Evolutionary conservation across 2,888 invertebrate genomes (phyloP).

Genomic region (Epistrophella euchroma): DNA sequence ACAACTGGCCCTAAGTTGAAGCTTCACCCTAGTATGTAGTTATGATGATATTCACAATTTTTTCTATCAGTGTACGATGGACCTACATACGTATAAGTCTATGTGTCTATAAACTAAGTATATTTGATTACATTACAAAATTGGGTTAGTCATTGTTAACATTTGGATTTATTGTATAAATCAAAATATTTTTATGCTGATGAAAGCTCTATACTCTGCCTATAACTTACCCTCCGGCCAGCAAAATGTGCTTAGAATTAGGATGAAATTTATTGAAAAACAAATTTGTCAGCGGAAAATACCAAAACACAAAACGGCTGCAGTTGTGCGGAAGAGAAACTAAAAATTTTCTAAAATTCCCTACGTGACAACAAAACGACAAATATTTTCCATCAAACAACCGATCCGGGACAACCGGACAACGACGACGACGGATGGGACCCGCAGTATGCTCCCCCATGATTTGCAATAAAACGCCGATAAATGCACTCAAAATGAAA

Average conservation of each 20-base stretch:
- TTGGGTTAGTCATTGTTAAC: constrained; percentile 40
- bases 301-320: constrained; percentile 14
- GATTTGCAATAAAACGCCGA: constrained; percentile 37
- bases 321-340: constrained; percentile 57
- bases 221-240: neutral
- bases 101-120: neutral
- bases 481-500: constrained; percentile 59
- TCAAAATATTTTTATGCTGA: constrained; percentile 21
- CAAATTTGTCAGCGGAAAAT: constrained; percentile 44
- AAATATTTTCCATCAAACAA: constrained; percentile 47
- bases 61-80: neutral
- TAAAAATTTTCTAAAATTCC: constrained; percentile 46
- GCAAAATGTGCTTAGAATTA: constrained; percentile 50
- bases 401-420: neutral
- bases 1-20: too few species aligned
- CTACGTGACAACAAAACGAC: constrained; percentile 53
- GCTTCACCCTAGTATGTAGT: too few species aligned
- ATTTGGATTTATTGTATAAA: constrained; percentile 28
- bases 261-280: constrained; percentile 54
- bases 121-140: constrained; percentile 28
- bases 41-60: too few species aligned
- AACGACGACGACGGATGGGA: neutral
- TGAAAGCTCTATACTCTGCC: neutral
- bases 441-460: neutral
- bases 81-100: neutral